Evolutionary conservation across 1,140 invertebrate species (phyloP).

Genomic region (Heliconius nattereri): DNA sequence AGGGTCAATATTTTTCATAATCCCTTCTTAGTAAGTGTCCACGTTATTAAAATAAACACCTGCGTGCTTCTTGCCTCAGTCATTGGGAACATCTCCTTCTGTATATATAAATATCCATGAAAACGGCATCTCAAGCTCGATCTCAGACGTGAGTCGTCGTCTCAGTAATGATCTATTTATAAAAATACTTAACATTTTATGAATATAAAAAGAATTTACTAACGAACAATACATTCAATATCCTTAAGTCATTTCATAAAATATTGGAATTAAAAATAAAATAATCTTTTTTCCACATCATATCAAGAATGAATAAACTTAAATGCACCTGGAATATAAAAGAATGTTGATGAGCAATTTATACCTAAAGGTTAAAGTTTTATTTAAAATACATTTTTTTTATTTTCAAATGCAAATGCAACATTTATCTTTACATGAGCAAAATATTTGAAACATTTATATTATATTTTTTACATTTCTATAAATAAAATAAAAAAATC

Average conservation of each 20-base stretch:
- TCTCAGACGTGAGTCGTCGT: no score
- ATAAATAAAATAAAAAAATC: not conserved
- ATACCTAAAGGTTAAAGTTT: not conserved
- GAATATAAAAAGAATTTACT: no score
- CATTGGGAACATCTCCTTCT: no score
- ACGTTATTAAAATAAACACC: no score
- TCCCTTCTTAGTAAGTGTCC: no score
- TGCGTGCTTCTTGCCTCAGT: no score
- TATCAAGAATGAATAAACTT: not conserved
- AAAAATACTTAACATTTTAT: not conserved
- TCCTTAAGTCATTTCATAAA: not conserved
- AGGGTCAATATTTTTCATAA: no score
- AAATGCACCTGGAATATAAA: conserved; percentile 3
- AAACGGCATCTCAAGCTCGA: no score
- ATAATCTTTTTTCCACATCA: not conserved
- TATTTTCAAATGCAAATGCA: not conserved
- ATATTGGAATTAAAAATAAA: not conserved
- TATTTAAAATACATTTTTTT: not conserved
- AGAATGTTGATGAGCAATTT: not conserved
- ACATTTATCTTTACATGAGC: not conserved
- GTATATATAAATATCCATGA: no score
- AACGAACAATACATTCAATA: no score
- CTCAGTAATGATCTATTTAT: not conserved
- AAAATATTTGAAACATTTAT: not conserved
- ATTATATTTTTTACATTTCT: not conserved